phyloP scores from a whole-genome alignment of 2,888 invertebrate genomes.

The Catocala nupta region DNA sequence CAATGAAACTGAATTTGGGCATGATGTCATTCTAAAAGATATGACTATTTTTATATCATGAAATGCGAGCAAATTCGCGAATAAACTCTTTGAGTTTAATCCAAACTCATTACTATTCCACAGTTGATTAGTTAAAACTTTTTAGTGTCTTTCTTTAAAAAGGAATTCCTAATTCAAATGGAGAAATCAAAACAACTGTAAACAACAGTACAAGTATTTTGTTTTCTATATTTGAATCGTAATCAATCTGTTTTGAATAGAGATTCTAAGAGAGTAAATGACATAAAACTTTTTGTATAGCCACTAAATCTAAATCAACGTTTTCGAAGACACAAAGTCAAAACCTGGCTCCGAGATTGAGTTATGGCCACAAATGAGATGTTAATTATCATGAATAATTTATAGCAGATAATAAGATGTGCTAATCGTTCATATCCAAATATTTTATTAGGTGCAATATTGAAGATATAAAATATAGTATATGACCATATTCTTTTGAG shows the following conservation, averaged over 20 bases:
- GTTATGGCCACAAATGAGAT: constrained; percentile 16
- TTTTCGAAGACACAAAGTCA: constrained; percentile 14
- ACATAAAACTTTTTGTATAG: not conserved
- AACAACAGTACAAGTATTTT: too few species aligned
- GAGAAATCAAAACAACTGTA: too few species aligned
- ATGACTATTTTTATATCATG: constrained; percentile 16
- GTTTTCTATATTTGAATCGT: too few species aligned
- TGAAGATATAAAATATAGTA: constrained; percentile 27
- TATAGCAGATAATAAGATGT: constrained; percentile 25
- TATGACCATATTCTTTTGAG: constrained; percentile 22
- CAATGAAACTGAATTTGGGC: constrained; percentile 49
- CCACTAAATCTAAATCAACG: constrained; percentile 14
- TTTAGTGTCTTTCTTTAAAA: too few species aligned
- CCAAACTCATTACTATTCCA: too few species aligned
- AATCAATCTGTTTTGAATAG: too few species aligned
- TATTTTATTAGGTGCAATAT: constrained; percentile 45
- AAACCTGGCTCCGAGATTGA: constrained; percentile 11
- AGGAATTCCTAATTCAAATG: too few species aligned
- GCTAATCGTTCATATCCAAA: constrained; percentile 33
- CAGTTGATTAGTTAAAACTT: too few species aligned
- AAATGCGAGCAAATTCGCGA: constrained; percentile 7
- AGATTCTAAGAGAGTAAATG: not conserved
- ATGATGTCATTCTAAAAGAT: constrained; percentile 43
- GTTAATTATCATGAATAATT: constrained; percentile 26
- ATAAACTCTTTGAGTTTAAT: constrained; percentile 6